Conservation (phyloP, 2,113 vertebrate species). For the Eublepharis macularius region DNA sequence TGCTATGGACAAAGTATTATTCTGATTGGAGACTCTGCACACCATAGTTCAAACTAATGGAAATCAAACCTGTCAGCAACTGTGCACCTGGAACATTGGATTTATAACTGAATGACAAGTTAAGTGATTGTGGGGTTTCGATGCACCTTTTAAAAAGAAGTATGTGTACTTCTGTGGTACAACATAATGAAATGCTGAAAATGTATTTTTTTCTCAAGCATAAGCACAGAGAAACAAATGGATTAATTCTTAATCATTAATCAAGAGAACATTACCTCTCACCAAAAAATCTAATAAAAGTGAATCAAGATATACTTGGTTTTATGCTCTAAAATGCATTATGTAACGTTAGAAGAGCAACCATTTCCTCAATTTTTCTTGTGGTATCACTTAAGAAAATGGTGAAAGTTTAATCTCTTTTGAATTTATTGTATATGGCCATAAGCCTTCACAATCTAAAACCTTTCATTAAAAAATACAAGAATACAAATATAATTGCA, state of each 20-base stretch:
- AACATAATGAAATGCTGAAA: constrained; percentile 55
- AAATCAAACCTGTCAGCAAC: not conserved
- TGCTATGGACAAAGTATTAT: not conserved
- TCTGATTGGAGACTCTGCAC: constrained; percentile 5
- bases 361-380: constrained; percentile 48
- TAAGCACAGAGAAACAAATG: constrained; percentile 73
- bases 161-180: constrained; percentile 55
- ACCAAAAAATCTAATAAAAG: constrained; percentile 58
- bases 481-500: no score
- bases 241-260: constrained; percentile 78
- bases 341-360: constrained; percentile 59
- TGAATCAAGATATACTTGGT: constrained; percentile 72
- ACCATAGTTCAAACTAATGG: constrained; percentile 1
- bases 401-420: constrained; percentile 33
- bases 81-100: constrained; percentile 13
- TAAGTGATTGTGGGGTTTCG: constrained; percentile 18
- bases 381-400: constrained; percentile 33
- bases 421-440: no score
- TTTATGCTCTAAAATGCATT: constrained; percentile 72
- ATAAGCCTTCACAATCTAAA: no score
- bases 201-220: constrained; percentile 74
- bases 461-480: no score
- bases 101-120: constrained; percentile 41
- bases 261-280: constrained; percentile 69
- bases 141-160: constrained; percentile 42